phyloP scores from a whole-genome alignment of 2,113 vertebrate species.

The Pterocles burchelli region DNA sequence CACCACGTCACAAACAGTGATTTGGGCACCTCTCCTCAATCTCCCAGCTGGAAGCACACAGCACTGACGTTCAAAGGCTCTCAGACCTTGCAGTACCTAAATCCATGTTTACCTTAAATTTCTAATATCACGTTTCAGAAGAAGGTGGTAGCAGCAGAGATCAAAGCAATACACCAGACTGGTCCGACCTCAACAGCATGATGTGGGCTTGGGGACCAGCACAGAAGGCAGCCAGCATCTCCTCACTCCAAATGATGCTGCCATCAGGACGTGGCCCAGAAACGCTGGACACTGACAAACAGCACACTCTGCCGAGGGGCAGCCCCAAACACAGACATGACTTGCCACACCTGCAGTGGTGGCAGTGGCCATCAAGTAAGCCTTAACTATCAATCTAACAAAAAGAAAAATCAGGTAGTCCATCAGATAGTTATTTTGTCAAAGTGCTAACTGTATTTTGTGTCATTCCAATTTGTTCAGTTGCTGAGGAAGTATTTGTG shows the following conservation, averaged over 20 bases:
- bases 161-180: not conserved
- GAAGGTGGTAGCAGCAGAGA: not conserved
- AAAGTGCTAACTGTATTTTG: not conserved
- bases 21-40: not conserved
- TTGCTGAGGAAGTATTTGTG: not conserved
- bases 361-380: not conserved
- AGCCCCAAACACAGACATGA: not conserved
- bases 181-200: not conserved
- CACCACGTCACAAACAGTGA: not conserved
- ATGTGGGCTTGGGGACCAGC: no score
- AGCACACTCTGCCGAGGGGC: not conserved
- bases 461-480: not conserved
- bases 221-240: not conserved
- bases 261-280: accelerated
- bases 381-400: not conserved
- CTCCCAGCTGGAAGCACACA: not conserved
- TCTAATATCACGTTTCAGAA: not conserved
- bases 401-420: not conserved
- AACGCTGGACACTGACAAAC: not conserved
- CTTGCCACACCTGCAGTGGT: not conserved
- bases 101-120: not conserved
- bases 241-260: not conserved
- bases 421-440: not conserved
- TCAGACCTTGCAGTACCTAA: not conserved
- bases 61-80: not conserved